Conservation (phyloP, 1,140 invertebrate species). For the Oppia nitens region DNA sequence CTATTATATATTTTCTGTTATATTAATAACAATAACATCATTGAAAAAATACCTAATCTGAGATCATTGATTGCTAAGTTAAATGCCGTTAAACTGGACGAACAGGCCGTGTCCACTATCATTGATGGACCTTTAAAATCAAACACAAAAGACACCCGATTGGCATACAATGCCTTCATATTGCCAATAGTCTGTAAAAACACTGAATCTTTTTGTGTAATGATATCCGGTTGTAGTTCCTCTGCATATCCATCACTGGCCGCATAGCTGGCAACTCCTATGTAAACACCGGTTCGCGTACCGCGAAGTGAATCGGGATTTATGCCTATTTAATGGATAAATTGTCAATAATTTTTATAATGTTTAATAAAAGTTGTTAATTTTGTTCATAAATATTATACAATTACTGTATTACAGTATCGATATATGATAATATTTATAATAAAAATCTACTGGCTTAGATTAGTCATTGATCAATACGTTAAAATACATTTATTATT, state of each 20-base stretch:
- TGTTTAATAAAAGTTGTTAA: too few species aligned
- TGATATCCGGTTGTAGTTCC: conserved; percentile 32
- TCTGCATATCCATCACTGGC: neutral
- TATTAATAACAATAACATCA: conserved; percentile 34
- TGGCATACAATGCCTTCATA: conserved; percentile 68
- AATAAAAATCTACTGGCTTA: too few species aligned
- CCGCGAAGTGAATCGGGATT: conserved; percentile 28
- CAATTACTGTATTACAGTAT: too few species aligned
- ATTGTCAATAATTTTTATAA: too few species aligned
- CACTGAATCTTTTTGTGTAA: conserved; percentile 89
- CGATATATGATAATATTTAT: too few species aligned
- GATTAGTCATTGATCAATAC: too few species aligned
- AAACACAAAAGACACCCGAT: too few species aligned
- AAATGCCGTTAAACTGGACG: conserved; percentile 71
- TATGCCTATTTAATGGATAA: too few species aligned
- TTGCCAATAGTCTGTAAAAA: conserved; percentile 84
- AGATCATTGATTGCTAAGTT: conserved; percentile 45
- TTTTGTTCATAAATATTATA: too few species aligned
- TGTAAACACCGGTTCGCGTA: conserved; percentile 73
- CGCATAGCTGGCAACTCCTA: conserved; percentile 50
- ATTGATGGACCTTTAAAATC: too few species aligned
- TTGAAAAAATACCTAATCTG: neutral
- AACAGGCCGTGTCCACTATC: conserved; percentile 88
- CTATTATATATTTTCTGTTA: conserved; percentile 34
- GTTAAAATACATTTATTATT: too few species aligned